Conservation (phyloP, 2,888 invertebrate genomes). For the Candidula unifasciata region DNA sequence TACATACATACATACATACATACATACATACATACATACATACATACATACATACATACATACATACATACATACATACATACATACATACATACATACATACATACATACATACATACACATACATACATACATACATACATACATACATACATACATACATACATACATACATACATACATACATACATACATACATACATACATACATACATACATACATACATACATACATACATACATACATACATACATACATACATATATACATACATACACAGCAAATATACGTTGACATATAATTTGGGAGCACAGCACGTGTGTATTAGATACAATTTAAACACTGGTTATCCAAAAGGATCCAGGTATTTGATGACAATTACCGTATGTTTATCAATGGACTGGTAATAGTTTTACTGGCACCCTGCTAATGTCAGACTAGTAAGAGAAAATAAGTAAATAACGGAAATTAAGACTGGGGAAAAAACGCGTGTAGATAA, state of each 20-base stretch:
- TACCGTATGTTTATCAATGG: constrained; percentile 9
- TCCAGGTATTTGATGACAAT: constrained; percentile 19
- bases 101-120: too few relatives aligned
- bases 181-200: background rate
- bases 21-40: constrained; percentile 36
- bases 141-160: background rate
- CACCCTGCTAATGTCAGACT: background rate
- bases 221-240: constrained; percentile 27
- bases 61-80: background rate
- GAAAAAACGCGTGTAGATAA: constrained; percentile 1
- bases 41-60: background rate
- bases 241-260: background rate
- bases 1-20: background rate
- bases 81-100: too few relatives aligned
- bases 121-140: background rate
- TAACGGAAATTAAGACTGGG: constrained; percentile 16
- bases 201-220: constrained; percentile 26
- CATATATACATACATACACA: background rate
- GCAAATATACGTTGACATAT: background rate
- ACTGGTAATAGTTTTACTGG: background rate
- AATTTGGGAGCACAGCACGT: background rate
- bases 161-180: background rate
- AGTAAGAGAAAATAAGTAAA: constrained; percentile 30
- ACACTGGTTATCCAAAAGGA: background rate
- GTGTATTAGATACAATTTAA: background rate